Conservation (phyloP, 2,888 invertebrate genomes). For the Arctia plantaginis region DNA sequence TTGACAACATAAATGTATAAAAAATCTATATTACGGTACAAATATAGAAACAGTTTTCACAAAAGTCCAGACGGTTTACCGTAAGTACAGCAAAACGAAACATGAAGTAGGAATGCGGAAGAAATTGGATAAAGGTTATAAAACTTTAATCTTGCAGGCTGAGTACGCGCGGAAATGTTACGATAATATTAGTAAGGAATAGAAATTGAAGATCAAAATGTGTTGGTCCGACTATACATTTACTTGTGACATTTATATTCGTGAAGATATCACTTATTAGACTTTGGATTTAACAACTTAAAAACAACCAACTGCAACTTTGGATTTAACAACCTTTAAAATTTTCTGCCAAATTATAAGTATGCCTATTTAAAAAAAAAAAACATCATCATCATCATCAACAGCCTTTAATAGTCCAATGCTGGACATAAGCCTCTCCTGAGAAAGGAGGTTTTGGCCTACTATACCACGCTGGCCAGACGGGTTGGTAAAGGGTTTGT, state of each 20-base stretch:
- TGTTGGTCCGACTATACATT: not conserved
- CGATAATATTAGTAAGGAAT: not conserved
- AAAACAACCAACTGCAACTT: not conserved
- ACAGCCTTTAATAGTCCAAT: no score
- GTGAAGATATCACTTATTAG: not conserved
- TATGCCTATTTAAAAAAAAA: no score
- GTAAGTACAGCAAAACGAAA: not conserved
- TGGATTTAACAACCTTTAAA: not conserved
- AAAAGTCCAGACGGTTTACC: not conserved
- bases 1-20: not conserved
- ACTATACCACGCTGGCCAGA: no score
- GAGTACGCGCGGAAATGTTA: conserved; percentile 1
- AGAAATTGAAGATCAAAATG: not conserved
- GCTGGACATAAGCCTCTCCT: no score
- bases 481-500: no score
- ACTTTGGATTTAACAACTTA: not conserved
- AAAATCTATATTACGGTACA: not conserved
- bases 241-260: not conserved
- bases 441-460: no score
- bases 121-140: conserved; percentile 5
- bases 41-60: not conserved
- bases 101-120: conserved; percentile 6
- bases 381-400: no score
- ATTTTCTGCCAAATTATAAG: no score
- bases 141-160: not conserved